These are phyloP conservation scores for Lapara coniferarum DNA, from an alignment of 2,888 invertebrate genomes.

Conservation along the genomic window DNA sequence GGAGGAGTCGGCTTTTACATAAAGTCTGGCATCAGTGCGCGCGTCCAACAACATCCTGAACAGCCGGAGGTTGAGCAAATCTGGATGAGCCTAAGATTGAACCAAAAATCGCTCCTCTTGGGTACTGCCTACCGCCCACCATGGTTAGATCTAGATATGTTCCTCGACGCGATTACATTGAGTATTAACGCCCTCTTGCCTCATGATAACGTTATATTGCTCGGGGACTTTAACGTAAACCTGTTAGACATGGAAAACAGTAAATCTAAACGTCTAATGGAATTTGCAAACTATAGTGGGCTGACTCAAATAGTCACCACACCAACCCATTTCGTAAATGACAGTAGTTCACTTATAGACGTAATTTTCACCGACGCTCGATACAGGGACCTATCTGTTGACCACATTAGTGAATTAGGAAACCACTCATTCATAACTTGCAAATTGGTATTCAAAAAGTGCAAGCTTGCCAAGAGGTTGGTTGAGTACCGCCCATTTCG, in stretches of 20 bases:
- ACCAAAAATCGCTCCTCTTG: not conserved
- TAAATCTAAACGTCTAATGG: not conserved
- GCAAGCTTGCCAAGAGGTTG: not conserved
- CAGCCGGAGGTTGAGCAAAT: not conserved
- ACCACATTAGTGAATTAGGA: not conserved
- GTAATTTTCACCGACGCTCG: not conserved
- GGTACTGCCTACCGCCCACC: not conserved
- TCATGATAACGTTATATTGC: not conserved
- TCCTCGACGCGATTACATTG: not conserved
- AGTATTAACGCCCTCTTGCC: not conserved
- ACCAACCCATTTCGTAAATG: too few relatives aligned
- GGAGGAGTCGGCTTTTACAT: not conserved
- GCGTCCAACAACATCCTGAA: not conserved
- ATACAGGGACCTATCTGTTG: not conserved
- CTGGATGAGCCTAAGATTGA: not conserved
- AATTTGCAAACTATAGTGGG: not conserved
- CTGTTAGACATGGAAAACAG: not conserved
- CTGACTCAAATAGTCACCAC: not conserved
- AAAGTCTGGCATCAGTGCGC: not conserved
- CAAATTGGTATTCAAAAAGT: not conserved
- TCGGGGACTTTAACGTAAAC: not conserved
- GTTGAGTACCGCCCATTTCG: not conserved
- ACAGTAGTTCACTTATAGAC: too few relatives aligned
- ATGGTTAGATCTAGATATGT: not conserved
- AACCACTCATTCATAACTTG: not conserved